Base-by-base conservation (phyloP, 2,797 vertebrate genomes). In the Micromesistius poutassou region DNA sequence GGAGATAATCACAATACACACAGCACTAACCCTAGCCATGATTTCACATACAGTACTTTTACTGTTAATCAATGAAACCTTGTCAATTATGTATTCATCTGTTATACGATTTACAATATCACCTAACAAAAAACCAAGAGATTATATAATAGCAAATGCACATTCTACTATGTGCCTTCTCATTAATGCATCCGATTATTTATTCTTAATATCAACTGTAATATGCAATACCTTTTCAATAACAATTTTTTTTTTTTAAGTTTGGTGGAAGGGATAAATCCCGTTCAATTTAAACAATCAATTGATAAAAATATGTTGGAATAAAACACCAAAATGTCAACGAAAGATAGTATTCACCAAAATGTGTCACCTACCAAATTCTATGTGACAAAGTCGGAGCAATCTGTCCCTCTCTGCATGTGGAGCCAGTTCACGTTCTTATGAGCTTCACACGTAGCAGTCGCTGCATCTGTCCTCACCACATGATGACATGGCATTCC, bases 401-500 rank as follows among this genome's bases (percentile, higher is more conserved):
- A 25, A 25, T 22, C 7, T n/a, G 55, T 25, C 55, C 1, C 55
- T 55, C 46, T 22, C 55, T 62, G 55, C 55, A n/a, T 62, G 22
- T 62, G 55, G 6, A 25, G 55, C 22, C 8, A 5, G 22, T 25
- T n/a, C 22, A 8, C 22, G 6, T 19, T 55, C 46, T 19, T 19
- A 22, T 55, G 46, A 55, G 46, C 46, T 19, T 22, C 19, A 6
- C 46, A 55, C 16, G 4, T 76, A 31, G 42, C 77, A 75, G 82
- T 82, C 83, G 81, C 75, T 10, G 40, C 77, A 28, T 40, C 10
- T 2, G 40, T 42, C 40, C 40, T 42, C 81, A 81, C 46, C 71
- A 79, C 80, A 55, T 80, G 35, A 71, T 83, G 78, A 85, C 85
- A 55, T 74, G 77, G 83, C 85, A 82, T 84, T 83, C 79, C 70